Percentiles rank a stretch among this genome's conserved stretches.
Evolutionary conservation across 2,888 invertebrate genomes (phyloP).

Genomic region (Andrena fulva): DNA sequence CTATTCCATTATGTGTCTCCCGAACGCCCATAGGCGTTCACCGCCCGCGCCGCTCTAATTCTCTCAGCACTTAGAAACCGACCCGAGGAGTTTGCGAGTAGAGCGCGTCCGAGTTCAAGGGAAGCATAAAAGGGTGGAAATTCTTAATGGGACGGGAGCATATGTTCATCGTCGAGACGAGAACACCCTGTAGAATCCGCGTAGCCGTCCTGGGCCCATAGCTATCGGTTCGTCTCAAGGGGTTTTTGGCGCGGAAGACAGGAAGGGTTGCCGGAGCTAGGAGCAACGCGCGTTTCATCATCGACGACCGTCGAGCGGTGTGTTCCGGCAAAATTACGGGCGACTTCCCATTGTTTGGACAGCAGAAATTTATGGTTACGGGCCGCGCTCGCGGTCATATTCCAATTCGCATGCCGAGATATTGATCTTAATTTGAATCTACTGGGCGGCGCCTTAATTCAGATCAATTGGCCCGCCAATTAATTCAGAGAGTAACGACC

Average conservation of each 20-base stretch:
- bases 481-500: slow-evolving; percentile 66
- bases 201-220: background rate
- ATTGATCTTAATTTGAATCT: slow-evolving; percentile 77
- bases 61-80: background rate
- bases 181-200: background rate
- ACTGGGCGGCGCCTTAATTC: slow-evolving; percentile 72
- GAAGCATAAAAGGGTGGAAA: background rate
- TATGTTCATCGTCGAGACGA: background rate
- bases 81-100: background rate
- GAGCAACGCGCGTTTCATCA: slow-evolving; percentile 50
- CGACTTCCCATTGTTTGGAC: slow-evolving; percentile 70
- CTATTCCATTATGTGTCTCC: no score
- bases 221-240: slow-evolving; percentile 28
- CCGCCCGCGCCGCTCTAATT: background rate
- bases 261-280: slow-evolving; percentile 9
- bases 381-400: slow-evolving; percentile 65
- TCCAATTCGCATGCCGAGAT: slow-evolving; percentile 72
- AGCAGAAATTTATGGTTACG: slow-evolving; percentile 72
- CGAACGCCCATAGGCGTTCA: background rate
- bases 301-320: slow-evolving; percentile 19
- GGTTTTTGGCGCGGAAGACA: slow-evolving; percentile 2
- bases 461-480: slow-evolving; percentile 71
- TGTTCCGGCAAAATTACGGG: slow-evolving; percentile 65
- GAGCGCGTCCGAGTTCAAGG: background rate
- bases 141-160: background rate